These are phyloP conservation scores for Hirtodrosophila alboralis DNA, from an alignment of 2,888 invertebrate species.

Conservation along the genomic window DNA sequence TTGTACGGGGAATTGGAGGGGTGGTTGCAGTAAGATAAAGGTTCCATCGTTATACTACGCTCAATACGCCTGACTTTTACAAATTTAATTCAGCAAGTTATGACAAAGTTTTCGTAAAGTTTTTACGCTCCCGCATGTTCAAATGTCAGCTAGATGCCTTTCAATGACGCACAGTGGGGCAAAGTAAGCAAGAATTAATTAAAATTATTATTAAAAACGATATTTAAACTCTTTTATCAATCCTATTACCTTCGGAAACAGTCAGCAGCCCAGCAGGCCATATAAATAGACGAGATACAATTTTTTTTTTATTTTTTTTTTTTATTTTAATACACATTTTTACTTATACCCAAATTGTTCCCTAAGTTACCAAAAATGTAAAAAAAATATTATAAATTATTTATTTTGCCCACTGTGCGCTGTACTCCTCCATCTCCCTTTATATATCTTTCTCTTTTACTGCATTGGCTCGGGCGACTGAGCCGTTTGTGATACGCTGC, in stretches of 20 bases:
- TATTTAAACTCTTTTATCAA: too few relatives aligned
- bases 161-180: background rate
- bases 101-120: constrained; percentile 72
- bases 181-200: too few relatives aligned
- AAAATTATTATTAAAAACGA: too few relatives aligned
- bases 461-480: constrained; percentile 31
- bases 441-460: background rate
- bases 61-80: constrained; percentile 66
- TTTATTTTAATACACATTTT: too few relatives aligned
- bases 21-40: constrained; percentile 25
- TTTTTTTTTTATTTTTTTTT: too few relatives aligned
- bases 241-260: too few relatives aligned
- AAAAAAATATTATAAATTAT: too few relatives aligned
- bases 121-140: constrained; percentile 66
- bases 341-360: too few relatives aligned
- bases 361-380: too few relatives aligned
- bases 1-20: background rate
- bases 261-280: too few relatives aligned
- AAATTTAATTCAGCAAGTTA: constrained; percentile 77
- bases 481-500: constrained; percentile 74
- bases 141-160: constrained; percentile 60
- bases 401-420: too few relatives aligned
- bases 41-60: constrained; percentile 36
- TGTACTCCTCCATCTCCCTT: background rate
- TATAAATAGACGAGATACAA: too few relatives aligned